These are phyloP conservation scores for Halcyon badia DNA, from an alignment of 2,797 vertebrate genomes.

Conservation along the genomic window DNA sequence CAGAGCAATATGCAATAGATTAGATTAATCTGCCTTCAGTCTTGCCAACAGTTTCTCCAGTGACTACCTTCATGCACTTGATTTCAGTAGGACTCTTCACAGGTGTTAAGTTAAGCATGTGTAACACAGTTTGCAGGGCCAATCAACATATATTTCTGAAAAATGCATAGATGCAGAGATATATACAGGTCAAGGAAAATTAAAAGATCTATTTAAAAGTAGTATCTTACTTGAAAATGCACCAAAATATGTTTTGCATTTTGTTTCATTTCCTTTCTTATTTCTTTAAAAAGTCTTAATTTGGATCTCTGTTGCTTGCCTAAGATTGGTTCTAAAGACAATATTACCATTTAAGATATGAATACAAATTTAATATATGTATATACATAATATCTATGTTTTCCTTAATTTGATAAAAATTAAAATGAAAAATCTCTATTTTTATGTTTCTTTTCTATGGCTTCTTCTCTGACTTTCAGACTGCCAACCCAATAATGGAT, in stretches of 20 bases:
- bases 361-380: neutral
- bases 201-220: slow-evolving; percentile 45
- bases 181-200: slow-evolving; percentile 28
- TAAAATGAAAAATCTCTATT: neutral
- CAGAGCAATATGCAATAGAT: slow-evolving; percentile 40
- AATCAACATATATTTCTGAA: neutral
- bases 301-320: neutral
- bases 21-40: slow-evolving; percentile 23
- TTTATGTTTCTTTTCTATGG: neutral
- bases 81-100: neutral
- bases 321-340: neutral
- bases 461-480: neutral
- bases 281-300: slow-evolving; percentile 14
- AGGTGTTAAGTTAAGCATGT: neutral
- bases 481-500: neutral
- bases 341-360: neutral
- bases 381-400: neutral
- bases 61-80: neutral
- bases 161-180: neutral
- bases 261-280: slow-evolving; percentile 14
- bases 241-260: neutral
- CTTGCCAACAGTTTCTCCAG: neutral
- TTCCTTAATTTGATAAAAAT: neutral
- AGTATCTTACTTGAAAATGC: slow-evolving; percentile 42
- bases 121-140: neutral